These are phyloP conservation scores for Euproctis similis DNA, from an alignment of 2,888 invertebrate species.

Conservation along the genomic window DNA sequence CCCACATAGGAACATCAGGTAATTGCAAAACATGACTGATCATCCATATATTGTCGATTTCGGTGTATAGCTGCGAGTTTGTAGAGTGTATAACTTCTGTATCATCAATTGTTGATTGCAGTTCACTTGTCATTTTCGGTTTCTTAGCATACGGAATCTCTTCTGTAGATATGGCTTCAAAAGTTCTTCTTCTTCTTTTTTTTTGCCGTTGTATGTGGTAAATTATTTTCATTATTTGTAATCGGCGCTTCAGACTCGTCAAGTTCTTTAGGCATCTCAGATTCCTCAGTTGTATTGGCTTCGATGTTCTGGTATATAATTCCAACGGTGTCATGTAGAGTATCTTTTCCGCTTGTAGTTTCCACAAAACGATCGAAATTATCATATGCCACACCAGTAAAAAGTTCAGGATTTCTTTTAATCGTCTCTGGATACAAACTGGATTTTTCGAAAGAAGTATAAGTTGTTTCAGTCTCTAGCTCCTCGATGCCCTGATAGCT, in stretches of 20 bases:
- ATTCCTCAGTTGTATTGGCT: not conserved
- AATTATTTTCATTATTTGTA: not conserved
- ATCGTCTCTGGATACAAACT: not conserved
- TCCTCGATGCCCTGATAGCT: not conserved
- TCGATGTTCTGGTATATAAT: conserved; percentile 1
- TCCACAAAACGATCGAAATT: not conserved
- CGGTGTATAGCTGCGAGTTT: not conserved
- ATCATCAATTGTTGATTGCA: not conserved
- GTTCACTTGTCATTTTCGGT: conserved; percentile 3
- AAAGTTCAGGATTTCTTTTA: not conserved
- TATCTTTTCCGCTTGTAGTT: not conserved
- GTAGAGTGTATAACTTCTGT: not conserved
- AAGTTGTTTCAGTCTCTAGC: conserved; percentile 2
- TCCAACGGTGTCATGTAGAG: conserved; percentile 1
- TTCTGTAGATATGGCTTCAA: conserved; percentile 5
- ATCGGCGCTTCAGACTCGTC: not conserved
- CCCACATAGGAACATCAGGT: conserved; percentile 1
- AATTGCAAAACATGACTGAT: conserved; percentile 2
- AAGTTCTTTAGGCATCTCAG: not conserved
- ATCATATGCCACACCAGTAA: not conserved
- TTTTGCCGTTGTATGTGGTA: conserved; percentile 1
- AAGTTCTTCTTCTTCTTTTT: conserved; percentile 7
- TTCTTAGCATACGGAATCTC: conserved; percentile 3
- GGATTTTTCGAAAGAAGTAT: not conserved
- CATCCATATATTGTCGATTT: conserved; percentile 3